A percentile compares a stretch with the other conserved stretches of the same genome.
These are phyloP conservation scores for Phylloscopus whistleri DNA, from an alignment of 2,113 vertebrate species.

Conservation along the genomic window DNA sequence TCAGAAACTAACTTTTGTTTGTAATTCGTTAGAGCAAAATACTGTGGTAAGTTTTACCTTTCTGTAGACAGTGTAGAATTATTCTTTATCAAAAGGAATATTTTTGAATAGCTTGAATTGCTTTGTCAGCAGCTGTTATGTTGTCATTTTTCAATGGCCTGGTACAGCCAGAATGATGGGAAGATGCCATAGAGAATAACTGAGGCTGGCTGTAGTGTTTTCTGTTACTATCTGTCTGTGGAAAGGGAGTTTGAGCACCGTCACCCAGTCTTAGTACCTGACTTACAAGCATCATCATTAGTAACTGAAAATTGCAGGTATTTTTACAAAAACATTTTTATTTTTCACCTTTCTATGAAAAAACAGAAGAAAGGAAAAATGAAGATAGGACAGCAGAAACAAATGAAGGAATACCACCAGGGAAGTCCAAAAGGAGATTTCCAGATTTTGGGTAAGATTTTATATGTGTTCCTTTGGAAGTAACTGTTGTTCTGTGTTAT, in stretches of 20 bases:
- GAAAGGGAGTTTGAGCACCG: background rate
- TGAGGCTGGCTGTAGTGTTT: background rate
- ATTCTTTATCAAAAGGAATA: background rate
- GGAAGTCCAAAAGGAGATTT: conserved; percentile 87
- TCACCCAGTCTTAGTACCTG: background rate
- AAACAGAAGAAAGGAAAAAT: conserved; percentile 67
- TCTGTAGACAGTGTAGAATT: background rate
- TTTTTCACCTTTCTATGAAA: background rate
- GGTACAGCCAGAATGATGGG: background rate
- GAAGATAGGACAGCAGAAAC: conserved; percentile 75
- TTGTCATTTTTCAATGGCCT: background rate
- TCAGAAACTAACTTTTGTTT: background rate
- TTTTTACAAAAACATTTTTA: background rate
- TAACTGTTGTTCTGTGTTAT: background rate
- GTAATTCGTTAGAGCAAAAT: background rate
- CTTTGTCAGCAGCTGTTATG: background rate
- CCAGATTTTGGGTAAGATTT: conserved; percentile 87
- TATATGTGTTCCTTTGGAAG: background rate
- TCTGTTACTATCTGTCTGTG: background rate
- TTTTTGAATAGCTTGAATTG: background rate
- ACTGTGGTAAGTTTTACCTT: background rate
- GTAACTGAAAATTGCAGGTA: background rate
- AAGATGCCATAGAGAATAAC: background rate
- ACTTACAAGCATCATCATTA: background rate
- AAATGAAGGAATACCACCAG: conserved; percentile 74